phyloP scores from a whole-genome alignment of 2,888 invertebrate species.

The Lomographa bimaculata region DNA sequence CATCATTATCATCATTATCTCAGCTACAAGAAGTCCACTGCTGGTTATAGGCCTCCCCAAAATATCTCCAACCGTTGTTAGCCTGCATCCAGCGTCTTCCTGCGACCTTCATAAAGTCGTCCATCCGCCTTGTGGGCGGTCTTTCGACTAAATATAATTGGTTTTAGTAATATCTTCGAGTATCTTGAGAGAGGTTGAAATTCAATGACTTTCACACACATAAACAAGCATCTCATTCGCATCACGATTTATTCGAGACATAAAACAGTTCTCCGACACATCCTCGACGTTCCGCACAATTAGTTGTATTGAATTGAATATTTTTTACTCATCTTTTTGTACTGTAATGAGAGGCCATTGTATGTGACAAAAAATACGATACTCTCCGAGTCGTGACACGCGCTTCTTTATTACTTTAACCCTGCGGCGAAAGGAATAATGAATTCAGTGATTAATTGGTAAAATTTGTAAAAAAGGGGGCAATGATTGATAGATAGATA shows the following conservation, averaged over 20 bases:
- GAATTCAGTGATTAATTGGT: conserved; percentile 4
- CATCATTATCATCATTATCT: no score
- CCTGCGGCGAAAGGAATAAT: conserved; percentile 11
- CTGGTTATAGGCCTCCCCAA: no score
- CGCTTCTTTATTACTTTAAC: conserved; percentile 11
- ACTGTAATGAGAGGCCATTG: conserved; percentile 41
- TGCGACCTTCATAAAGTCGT: no score
- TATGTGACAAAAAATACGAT: conserved; percentile 28
- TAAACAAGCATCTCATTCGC: conserved; percentile 5
- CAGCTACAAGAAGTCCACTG: no score
- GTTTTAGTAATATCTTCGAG: no score
- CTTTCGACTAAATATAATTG: no score
- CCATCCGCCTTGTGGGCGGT: no score
- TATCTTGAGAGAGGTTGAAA: no score
- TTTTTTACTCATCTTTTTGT: conserved; percentile 41
- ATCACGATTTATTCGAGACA: conserved; percentile 13
- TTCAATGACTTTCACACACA: no score
- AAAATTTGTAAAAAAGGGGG: neutral
- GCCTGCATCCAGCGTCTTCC: no score
- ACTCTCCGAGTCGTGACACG: conserved; percentile 25
- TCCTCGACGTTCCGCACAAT: conserved; percentile 44
- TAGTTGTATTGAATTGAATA: conserved; percentile 22
- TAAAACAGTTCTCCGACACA: conserved; percentile 32
- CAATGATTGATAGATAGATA: no score
- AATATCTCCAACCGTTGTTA: no score